These are phyloP conservation scores for Mesitornis unicolor DNA, from an alignment of 2,113 vertebrate genomes.

Conservation along the genomic window DNA sequence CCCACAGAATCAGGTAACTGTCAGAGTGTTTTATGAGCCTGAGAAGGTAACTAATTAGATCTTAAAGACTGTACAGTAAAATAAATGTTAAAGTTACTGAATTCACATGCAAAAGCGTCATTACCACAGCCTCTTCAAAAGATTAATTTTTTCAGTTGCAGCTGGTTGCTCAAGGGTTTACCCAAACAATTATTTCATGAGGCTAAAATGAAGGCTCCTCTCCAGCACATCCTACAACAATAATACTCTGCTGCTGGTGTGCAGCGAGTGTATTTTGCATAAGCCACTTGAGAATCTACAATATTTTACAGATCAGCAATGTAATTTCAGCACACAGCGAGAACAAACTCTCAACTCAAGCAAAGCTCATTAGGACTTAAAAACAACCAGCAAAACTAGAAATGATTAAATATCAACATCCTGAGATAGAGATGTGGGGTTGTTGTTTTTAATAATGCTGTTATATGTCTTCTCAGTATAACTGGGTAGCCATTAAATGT, in stretches of 20 bases:
- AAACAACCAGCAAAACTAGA: not conserved
- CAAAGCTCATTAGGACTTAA: not conserved
- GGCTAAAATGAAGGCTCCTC: not conserved
- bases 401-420: not conserved
- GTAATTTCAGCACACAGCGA: not conserved
- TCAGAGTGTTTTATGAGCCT: not conserved
- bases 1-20: not conserved
- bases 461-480: not conserved
- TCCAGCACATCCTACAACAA: not conserved
- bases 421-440: not conserved
- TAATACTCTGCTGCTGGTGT: not conserved
- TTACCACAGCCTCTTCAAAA: not conserved
- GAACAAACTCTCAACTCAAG: not conserved
- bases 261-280: not conserved
- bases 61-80: not conserved
- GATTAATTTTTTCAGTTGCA: not conserved
- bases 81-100: not conserved
- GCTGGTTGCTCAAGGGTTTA: not conserved
- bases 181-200: not conserved
- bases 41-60: not conserved
- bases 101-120: not conserved
- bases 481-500: not conserved
- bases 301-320: not conserved
- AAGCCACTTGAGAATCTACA: not conserved
- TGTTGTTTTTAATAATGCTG: not conserved